Evolutionary conservation across 2,888 invertebrate species (phyloP), one percentile per base, ranked within the genome.

Genomic region (Parasteatoda lunata): DNA sequence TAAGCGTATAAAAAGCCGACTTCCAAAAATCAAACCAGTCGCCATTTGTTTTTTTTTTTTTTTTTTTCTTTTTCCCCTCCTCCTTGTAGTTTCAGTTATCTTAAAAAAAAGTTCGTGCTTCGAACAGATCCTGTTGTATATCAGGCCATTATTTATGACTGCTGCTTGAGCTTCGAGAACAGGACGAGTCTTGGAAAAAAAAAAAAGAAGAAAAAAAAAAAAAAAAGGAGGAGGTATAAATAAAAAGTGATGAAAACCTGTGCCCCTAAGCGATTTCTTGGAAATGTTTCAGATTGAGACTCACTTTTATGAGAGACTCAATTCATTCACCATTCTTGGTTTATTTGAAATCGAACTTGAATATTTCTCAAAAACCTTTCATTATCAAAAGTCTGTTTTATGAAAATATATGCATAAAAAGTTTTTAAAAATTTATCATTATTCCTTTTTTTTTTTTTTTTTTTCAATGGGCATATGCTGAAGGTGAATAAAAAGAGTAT

Each of bases 111-210:
- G 49, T 76, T 65, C 76, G 65, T 76, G 70, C 79, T 30, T 30
- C 71, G 64, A 70, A 45, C 70, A 79, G 79, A 79, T 79, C 79
- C 70, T 79, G 79, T 71, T 79, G 79, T 79, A 15, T 79, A 79
- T 71, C 71, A 79, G 59, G 71, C 66, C 73, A 80, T 80, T 80
- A 80, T 80, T 80, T 80, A 80, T 73, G 80, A 66, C 73, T 52
- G 30, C 59, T 79, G 52, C 49, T 64, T 80, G 15, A 70, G 51
- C 52, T 48, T 15, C 49, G 49, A 68, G 77, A 68, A 4, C 9
- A 9, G 76, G 65, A 30, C n/a, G 65, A n/a, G 59, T 59, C 59
- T n/a, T 59, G 59, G 59, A 59, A 59, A n/a, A 59, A 59, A n/a
- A 13, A 59, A 59, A n/a, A n/a, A n/a, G n/a, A n/a, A n/a, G n/a